phyloP scores from a whole-genome alignment of 2,888 invertebrate species.

The Polylopha cassiicola region DNA sequence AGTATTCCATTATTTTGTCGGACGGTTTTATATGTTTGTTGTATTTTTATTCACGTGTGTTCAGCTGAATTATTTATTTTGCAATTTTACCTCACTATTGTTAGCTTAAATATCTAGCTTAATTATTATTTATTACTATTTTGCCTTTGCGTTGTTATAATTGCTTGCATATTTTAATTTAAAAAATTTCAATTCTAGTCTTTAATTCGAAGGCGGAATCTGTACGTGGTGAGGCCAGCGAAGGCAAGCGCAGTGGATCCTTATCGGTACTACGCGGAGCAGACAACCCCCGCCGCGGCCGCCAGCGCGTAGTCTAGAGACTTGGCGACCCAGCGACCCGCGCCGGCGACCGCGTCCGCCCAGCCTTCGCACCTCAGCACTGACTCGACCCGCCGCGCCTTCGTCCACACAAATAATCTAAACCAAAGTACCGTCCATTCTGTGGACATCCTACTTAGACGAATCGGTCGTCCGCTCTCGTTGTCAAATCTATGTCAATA shows the following conservation, averaged over 20 bases:
- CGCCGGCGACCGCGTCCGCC: constrained; percentile 22
- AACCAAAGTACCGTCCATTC: constrained; percentile 67
- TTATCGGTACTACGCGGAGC: constrained; percentile 77
- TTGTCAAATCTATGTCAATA: constrained; percentile 70
- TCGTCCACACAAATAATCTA: constrained; percentile 58
- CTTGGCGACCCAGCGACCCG: constrained; percentile 1
- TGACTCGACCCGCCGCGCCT: constrained; percentile 37
- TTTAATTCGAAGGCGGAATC: constrained; percentile 79
- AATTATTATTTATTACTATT: constrained; percentile 2
- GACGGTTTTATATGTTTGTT: too few species aligned
- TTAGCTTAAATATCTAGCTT: too few species aligned
- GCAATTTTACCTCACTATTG: too few species aligned
- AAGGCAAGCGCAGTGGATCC: constrained; percentile 76
- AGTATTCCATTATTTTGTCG: too few species aligned
- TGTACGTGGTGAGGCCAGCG: constrained; percentile 79
- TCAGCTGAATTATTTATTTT: too few species aligned
- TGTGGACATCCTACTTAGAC: constrained; percentile 52
- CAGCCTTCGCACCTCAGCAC: constrained; percentile 17
- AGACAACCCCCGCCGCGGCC: constrained; percentile 38
- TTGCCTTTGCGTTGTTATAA: background rate
- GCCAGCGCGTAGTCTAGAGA: constrained; percentile 41
- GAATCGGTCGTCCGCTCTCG: constrained; percentile 53
- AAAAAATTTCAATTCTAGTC: constrained; percentile 70
- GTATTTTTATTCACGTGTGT: too few species aligned
- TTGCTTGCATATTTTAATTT: constrained; percentile 35